Evolutionary conservation across 2,113 vertebrate species (phyloP).

Genomic region (Ceyx margarethae): DNA sequence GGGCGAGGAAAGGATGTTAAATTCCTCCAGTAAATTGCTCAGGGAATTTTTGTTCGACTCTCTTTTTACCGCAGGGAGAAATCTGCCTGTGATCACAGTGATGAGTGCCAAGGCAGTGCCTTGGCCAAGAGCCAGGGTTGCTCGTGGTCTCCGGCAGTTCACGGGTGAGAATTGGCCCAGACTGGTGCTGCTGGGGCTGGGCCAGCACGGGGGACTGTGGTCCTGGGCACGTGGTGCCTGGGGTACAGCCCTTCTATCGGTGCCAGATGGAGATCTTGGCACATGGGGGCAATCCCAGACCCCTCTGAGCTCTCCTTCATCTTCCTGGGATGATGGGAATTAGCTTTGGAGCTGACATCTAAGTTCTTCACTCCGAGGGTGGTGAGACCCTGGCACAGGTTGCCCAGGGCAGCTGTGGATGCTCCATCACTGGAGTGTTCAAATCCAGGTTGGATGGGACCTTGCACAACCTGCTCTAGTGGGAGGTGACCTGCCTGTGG

Average conservation of each 20-base stretch:
- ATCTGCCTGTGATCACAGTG: not conserved
- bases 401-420: too few species aligned
- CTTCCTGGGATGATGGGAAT: too few species aligned
- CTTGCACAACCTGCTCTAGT: too few species aligned
- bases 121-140: not conserved
- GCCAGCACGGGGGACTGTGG: not conserved
- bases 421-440: too few species aligned
- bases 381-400: too few species aligned
- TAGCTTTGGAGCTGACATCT: too few species aligned
- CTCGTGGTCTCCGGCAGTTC: fast-evolving
- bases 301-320: too few species aligned
- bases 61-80: not conserved
- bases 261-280: not conserved
- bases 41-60: not conserved
- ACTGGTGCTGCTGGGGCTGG: not conserved
- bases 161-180: fast-evolving
- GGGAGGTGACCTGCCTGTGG: too few species aligned
- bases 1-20: not conserved
- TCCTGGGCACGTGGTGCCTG: not conserved
- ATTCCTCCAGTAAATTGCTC: not conserved
- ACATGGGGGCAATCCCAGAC: fast-evolving
- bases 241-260: fast-evolving
- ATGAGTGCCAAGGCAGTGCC: not conserved
- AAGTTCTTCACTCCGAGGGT: too few species aligned
- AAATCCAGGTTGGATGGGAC: too few species aligned